Base-by-base conservation (phyloP, 2,797 vertebrate species). In the Alosa sapidissima region DNA sequence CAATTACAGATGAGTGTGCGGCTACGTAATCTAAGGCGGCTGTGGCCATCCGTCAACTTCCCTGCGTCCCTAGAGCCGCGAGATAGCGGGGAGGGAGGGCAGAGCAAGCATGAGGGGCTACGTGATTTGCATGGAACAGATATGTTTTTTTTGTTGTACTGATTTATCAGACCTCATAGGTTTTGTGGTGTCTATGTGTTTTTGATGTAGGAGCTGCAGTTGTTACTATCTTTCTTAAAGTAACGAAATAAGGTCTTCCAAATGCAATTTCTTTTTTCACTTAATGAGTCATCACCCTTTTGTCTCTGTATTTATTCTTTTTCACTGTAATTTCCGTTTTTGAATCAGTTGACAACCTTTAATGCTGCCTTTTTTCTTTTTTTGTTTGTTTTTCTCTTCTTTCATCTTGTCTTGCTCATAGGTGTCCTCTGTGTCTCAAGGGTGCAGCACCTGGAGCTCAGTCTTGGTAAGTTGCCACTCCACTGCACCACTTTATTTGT, bases 361-460 rank as follows among this genome's bases (percentile, higher is more conserved):
- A 87, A 41, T 75, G 83, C n/a, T 83, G 2, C 75, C 83, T 81
- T 72, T 82, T 14, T 88, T 14, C 51, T 54, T 47, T 36, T 41
- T 41, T 41, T 41, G 41, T 41, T 41, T 41, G 2, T 81, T 83
- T 81, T 65, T 82, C 16, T 88, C 58, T 78, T 83, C 41, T n/a
- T 48, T 92, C 55, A 88, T 49, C 89, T 82, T 89, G 68, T 89
- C 0, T 84, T 72, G 81, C 82, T 65, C 78, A 85, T 87, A 94
- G 93, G 92, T 90, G 88, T 90, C 68, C 82, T 91, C 87, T 81
- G 89, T 81, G 90, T 88, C 58, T 90, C 91, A 52, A 94, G 87
- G 87, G 87, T 92, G 88, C 91, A 89, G 47, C 90, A 82, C 83
- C 88, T 95, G 90, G 93, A 95, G 86, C 92, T 95, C 89, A 93